These are phyloP conservation scores for Seira musarum DNA, from an alignment of 2,888 invertebrate species.

Conservation along the genomic window DNA sequence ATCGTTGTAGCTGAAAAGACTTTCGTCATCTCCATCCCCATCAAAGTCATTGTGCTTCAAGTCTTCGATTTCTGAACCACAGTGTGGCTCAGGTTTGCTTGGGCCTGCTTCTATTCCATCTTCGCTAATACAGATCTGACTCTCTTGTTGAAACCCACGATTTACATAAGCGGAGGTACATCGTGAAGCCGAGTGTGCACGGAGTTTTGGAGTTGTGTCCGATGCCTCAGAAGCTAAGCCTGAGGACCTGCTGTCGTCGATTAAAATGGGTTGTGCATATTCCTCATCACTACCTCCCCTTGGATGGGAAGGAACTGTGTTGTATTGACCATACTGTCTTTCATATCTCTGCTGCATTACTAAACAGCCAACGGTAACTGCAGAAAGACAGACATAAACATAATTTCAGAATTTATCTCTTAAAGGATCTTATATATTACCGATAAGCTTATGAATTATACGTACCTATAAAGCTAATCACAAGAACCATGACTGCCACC, in stretches of 20 bases:
- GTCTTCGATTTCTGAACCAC: slow-evolving; percentile 68
- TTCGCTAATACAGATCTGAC: slow-evolving; percentile 53
- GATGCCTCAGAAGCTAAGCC: slow-evolving; percentile 28
- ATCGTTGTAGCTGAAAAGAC: slow-evolving; percentile 67
- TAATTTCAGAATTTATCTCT: background rate
- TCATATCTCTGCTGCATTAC: slow-evolving; percentile 87
- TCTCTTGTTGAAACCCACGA: slow-evolving; percentile 46
- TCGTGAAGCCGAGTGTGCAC: slow-evolving; percentile 20
- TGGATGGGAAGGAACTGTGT: slow-evolving; percentile 59
- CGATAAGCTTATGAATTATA: slow-evolving; percentile 31
- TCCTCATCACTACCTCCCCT: slow-evolving; percentile 76
- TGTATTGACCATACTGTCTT: slow-evolving; percentile 80
- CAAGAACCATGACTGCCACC: slow-evolving; percentile 82
- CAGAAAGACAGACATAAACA: slow-evolving; percentile 63
- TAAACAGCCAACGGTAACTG: slow-evolving; percentile 86
- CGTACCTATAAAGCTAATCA: slow-evolving; percentile 86
- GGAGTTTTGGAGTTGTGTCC: slow-evolving; percentile 30
- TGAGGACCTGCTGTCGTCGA: slow-evolving; percentile 52
- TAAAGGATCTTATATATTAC: background rate
- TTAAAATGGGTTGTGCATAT: slow-evolving; percentile 72
- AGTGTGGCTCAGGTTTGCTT: slow-evolving; percentile 37
- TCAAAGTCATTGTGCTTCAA: slow-evolving; percentile 49
- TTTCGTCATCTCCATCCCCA: slow-evolving; percentile 75
- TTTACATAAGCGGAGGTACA: slow-evolving; percentile 47
- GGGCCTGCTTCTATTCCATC: slow-evolving; percentile 50